These are phyloP conservation scores for Anthopleura sola DNA, from an alignment of 64 coral and sea anemone species.

Conservation along the genomic window DNA sequence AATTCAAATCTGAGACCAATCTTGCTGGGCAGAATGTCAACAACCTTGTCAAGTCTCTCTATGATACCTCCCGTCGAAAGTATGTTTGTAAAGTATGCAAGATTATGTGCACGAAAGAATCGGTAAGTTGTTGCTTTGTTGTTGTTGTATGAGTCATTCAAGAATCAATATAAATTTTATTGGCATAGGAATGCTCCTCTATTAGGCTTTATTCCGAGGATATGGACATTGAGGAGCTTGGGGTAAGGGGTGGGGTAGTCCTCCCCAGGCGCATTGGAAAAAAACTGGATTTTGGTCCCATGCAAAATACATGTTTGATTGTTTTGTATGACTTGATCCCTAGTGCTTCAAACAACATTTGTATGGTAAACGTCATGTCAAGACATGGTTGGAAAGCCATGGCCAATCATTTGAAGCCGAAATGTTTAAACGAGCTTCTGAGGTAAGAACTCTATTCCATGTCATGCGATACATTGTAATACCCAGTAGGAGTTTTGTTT, in stretches of 20 bases:
- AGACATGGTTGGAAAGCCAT: conserved; percentile 60
- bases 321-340: background rate
- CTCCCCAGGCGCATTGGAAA: too few relatives aligned
- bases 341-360: conserved; percentile 79
- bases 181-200: too few relatives aligned
- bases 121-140: conserved; percentile 26
- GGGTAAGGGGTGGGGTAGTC: too few relatives aligned
- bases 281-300: too few relatives aligned
- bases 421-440: conserved; percentile 59
- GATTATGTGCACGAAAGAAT: conserved; percentile 81
- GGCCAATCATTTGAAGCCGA: conserved; percentile 71
- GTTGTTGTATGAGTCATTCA: background rate
- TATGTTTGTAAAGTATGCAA: conserved; percentile 88
- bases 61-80: conserved; percentile 47
- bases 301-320: too few relatives aligned
- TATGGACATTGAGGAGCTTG: too few relatives aligned
- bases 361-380: conserved; percentile 69
- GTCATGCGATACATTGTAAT: too few relatives aligned
- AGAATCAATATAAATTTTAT: too few relatives aligned
- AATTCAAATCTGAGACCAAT: conserved; percentile 20
- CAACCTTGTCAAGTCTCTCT: conserved; percentile 46
- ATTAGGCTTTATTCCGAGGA: too few relatives aligned
- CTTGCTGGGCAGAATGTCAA: conserved; percentile 78
- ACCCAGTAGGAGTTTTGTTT: too few relatives aligned
- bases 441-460: conserved; percentile 20